phyloP scores from a whole-genome alignment of 2,797 vertebrate species.

The Pangasius krempfi region DNA sequence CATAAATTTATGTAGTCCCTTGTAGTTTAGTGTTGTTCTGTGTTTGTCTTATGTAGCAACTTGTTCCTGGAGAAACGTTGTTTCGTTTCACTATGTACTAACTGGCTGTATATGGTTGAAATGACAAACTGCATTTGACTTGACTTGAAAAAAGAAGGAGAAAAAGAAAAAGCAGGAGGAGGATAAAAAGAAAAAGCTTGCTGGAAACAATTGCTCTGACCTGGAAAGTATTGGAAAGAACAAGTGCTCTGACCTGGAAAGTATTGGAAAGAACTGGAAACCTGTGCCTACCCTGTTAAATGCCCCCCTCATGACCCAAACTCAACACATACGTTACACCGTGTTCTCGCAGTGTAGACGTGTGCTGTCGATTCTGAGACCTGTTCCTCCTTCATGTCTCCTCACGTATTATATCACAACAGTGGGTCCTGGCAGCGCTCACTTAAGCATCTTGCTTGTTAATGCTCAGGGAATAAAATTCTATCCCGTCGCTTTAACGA shows the following conservation, averaged over 20 bases:
- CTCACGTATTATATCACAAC: background rate
- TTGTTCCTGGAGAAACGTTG: too few relatives aligned
- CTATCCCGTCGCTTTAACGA: constrained; percentile 32
- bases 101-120: too few relatives aligned
- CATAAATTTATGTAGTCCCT: too few relatives aligned
- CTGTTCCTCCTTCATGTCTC: constrained; percentile 9
- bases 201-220: background rate
- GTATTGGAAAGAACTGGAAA: background rate
- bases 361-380: constrained; percentile 3
- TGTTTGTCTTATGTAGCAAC: too few relatives aligned
- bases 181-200: background rate
- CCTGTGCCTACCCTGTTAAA: background rate
- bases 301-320: constrained; percentile 2
- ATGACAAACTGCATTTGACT: too few relatives aligned
- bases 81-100: too few relatives aligned
- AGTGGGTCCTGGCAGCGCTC: constrained; percentile 10
- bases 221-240: background rate
- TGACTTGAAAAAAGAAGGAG: background rate
- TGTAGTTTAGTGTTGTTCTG: too few relatives aligned
- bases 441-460: background rate
- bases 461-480: constrained; percentile 33
- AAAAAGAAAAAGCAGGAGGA: background rate
- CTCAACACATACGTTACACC: background rate
- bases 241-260: background rate
- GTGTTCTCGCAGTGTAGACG: background rate